Base-by-base conservation (phyloP, 2,113 vertebrate genomes). In the Oophaga pumilio region DNA sequence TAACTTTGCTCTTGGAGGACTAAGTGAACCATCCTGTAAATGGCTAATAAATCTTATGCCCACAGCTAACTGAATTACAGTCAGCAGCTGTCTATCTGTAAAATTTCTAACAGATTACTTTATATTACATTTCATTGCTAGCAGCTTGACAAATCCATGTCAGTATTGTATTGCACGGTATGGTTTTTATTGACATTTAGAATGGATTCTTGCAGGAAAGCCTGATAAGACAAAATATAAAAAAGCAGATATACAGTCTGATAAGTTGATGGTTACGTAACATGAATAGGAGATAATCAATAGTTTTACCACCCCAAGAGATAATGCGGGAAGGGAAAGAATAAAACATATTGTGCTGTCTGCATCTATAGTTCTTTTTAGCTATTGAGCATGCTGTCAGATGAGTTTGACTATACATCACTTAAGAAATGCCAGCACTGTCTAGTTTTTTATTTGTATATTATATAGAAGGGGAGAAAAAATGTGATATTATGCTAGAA, bases 21-120 rank as follows among this genome's bases (percentile, higher is more conserved):
- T 28, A 11, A 69, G 11, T 69, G 24, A 69, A 4, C 66, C 66
- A 14, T 71, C 68, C 28, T 43, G 68, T 71, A 71, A 71, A 71
- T 28, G 28, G 68, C 33, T 71, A 71, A 71, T 71, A 71, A 71
- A 33, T 71, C 68, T 33, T 8, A 13, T 71, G 68, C 68, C 68
- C 68, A 71, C 33, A 71, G 68, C 28, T 71, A 71, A 71, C 13
- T 71, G 68, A 71, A 71, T 71, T 71, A 71, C 68, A 71, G 68
- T 71, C 68, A 71, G 68, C 28, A 43, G 68, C 68, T 71, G 68
- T 12, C 68, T 71, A 71, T 71, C 68, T 71, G 68, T 71, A 33
- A 71, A 71, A 71, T 33, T 71, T 33, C 68, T 71, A 28, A 33
- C 68, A 71, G 68, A 71, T 71, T 71, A 71, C 68, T 71, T 71